phyloP scores from a whole-genome alignment of 1,140 invertebrate species.

The Littorina saxatilis region DNA sequence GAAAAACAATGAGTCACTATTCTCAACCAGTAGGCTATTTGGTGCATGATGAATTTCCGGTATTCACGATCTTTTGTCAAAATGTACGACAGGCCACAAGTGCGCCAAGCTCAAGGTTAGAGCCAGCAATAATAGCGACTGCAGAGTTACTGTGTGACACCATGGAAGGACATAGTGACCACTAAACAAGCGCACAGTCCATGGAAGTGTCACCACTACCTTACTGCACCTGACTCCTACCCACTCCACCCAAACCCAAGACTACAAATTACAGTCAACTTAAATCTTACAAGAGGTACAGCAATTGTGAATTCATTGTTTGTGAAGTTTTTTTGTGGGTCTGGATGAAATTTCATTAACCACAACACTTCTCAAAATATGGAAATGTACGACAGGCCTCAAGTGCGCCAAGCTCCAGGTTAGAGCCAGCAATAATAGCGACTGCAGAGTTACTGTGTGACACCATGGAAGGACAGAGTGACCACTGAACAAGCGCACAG shows the following conservation, averaged over 20 bases:
- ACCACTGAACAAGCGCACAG: neutral
- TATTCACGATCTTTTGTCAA: too few species aligned
- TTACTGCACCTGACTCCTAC: neutral
- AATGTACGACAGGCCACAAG: neutral
- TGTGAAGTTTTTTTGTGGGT: too few species aligned
- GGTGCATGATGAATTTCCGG: too few species aligned
- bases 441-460: conserved; percentile 21
- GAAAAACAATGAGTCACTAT: too few species aligned
- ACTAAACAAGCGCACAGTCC: neutral
- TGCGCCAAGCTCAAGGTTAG: neutral
- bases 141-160: conserved; percentile 25
- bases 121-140: neutral
- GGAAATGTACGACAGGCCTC: neutral
- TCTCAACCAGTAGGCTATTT: too few species aligned
- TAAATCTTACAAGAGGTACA: too few species aligned
- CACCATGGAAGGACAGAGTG: conserved; percentile 37
- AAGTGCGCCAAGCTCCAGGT: neutral
- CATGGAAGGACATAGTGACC: conserved; percentile 36
- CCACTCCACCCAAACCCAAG: conserved; percentile 5
- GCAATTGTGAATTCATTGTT: too few species aligned
- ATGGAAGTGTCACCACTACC: conserved; percentile 29
- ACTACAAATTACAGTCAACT: too few species aligned
- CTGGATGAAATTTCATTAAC: too few species aligned
- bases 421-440: neutral
- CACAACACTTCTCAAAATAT: too few species aligned